Evolutionary conservation across 2,113 vertebrate genomes (phyloP).

Genomic region (Ceuthmochares aereus): DNA sequence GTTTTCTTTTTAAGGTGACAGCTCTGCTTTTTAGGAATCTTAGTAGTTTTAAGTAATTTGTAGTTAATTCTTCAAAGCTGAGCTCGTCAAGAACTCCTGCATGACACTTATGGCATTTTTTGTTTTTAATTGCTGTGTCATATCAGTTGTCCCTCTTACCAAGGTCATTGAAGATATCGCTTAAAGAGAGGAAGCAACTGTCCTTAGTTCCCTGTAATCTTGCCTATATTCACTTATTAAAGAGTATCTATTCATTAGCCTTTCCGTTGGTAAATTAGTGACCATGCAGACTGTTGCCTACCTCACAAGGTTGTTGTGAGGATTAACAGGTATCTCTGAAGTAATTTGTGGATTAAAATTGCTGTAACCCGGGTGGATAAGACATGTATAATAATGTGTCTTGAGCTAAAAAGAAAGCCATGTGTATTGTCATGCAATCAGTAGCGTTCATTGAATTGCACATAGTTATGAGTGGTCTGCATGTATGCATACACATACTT

Average conservation of each 20-base stretch:
- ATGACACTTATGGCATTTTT: slow-evolving; percentile 30
- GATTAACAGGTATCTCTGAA: background rate
- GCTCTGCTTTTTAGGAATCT: slow-evolving; percentile 39
- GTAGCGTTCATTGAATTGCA: background rate
- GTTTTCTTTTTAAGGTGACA: slow-evolving; percentile 48
- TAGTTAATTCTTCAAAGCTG: slow-evolving; percentile 4
- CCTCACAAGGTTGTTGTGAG: slow-evolving; percentile 24
- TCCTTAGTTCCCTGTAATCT: background rate
- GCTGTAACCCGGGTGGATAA: background rate
- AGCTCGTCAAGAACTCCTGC: slow-evolving; percentile 39
- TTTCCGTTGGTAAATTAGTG: background rate
- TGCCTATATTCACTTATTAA: background rate
- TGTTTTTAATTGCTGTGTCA: background rate
- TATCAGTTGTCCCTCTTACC: background rate
- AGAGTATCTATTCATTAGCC: background rate
- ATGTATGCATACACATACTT: background rate
- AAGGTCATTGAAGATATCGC: background rate
- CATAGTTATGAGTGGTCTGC: background rate
- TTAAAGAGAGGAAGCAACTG: background rate
- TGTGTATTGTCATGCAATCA: background rate
- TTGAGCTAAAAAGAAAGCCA: background rate
- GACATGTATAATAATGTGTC: background rate
- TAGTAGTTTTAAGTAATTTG: background rate
- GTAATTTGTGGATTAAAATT: background rate
- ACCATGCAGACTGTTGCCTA: background rate